Evolutionary conservation across 2,113 vertebrate genomes (phyloP).

Genomic region (Martes martes): DNA sequence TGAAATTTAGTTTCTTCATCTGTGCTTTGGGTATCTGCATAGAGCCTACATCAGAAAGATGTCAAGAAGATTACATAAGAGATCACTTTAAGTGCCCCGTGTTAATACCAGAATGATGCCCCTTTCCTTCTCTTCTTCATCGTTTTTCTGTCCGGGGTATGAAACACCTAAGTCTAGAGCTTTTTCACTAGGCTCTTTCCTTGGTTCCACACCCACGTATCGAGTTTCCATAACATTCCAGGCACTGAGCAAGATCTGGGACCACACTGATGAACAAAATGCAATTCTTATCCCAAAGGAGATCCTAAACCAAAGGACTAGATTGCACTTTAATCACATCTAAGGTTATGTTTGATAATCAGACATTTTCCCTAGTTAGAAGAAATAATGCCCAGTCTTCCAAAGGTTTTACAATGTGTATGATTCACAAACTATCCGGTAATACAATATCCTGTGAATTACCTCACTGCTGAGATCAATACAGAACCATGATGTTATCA

Average conservation of each 20-base stretch:
- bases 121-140: background rate
- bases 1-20: background rate
- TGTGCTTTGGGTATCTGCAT: background rate
- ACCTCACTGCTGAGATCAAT: slow-evolving; percentile 33
- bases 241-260: background rate
- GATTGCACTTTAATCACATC: background rate
- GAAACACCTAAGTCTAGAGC: background rate
- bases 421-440: slow-evolving; percentile 28
- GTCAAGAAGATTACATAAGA: background rate
- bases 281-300: background rate
- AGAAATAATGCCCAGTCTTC: background rate
- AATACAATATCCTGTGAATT: slow-evolving; percentile 55
- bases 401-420: background rate
- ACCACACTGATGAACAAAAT: background rate
- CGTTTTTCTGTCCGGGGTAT: background rate
- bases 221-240: background rate
- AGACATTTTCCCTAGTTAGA: slow-evolving; percentile 21
- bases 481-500: slow-evolving; percentile 1
- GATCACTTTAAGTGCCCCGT: background rate
- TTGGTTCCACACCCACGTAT: background rate
- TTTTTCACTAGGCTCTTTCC: background rate
- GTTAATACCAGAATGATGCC: background rate
- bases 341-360: background rate
- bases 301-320: slow-evolving; percentile 4
- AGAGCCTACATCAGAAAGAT: background rate